Evolutionary conservation across 2,888 invertebrate genomes (phyloP).

Genomic region (Apoda limacodes): DNA sequence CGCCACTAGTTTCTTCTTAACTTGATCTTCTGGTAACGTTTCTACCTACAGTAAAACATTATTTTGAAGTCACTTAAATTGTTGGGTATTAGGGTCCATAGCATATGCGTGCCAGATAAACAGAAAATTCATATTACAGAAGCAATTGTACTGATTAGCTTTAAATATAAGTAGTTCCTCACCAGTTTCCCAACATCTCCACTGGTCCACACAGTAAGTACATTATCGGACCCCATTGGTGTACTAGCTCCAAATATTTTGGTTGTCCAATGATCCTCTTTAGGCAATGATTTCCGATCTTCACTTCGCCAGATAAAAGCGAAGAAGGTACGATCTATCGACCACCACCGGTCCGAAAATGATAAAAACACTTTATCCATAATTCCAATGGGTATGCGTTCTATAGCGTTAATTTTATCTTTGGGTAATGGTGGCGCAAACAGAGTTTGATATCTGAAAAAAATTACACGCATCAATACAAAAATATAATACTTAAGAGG

Average conservation of each 20-base stretch:
- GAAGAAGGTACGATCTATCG: conserved; percentile 29
- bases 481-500: too few species aligned
- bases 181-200: conserved; percentile 4
- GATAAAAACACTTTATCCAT: conserved; percentile 77
- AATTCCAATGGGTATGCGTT: conserved; percentile 72
- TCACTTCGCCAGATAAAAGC: conserved; percentile 9
- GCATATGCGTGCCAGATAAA: conserved; percentile 73
- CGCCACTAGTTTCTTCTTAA: conserved; percentile 38
- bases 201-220: conserved; percentile 3
- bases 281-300: not conserved
- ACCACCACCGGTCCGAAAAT: conserved; percentile 76
- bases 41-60: conserved; percentile 36
- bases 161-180: too few species aligned
- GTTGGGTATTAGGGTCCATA: conserved; percentile 68
- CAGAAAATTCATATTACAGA: not conserved
- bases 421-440: conserved; percentile 70
- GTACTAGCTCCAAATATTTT: not conserved
- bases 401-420: conserved; percentile 65
- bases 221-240: not conserved
- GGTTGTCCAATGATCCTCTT: conserved; percentile 1
- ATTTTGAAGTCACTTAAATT: conserved; percentile 7
- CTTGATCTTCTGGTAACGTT: conserved; percentile 41
- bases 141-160: too few species aligned
- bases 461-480: too few species aligned
- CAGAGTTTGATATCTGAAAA: conserved; percentile 44